These are phyloP conservation scores for Catocala nupta DNA, from an alignment of 2,888 invertebrate species.

Conservation along the genomic window DNA sequence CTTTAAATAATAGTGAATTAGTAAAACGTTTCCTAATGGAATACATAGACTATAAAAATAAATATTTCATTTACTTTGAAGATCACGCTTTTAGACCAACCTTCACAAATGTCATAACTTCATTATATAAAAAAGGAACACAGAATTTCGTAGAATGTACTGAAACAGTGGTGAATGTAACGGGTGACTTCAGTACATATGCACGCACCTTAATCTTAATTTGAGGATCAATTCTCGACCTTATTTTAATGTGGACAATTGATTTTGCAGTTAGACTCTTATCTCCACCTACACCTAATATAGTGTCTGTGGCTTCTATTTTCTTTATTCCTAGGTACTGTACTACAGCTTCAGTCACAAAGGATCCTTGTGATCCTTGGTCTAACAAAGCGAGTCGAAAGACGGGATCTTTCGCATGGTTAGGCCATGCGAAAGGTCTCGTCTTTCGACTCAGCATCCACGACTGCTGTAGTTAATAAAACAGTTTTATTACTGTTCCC, in stretches of 20 bases:
- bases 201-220: constrained; percentile 12
- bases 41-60: too few relatives aligned
- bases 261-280: constrained; percentile 4
- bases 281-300: neutral
- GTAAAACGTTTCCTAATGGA: too few relatives aligned
- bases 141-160: too few relatives aligned
- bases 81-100: too few relatives aligned
- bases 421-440: constrained; percentile 21
- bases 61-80: too few relatives aligned
- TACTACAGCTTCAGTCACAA: constrained; percentile 35
- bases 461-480: constrained; percentile 14
- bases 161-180: too few relatives aligned
- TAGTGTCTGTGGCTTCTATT: constrained; percentile 12
- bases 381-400: constrained; percentile 30
- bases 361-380: constrained; percentile 41
- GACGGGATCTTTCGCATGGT: too few relatives aligned
- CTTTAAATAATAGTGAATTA: too few relatives aligned
- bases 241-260: neutral
- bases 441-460: constrained; percentile 22
- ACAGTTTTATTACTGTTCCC: neutral
- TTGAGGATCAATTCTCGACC: constrained; percentile 7
- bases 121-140: too few relatives aligned
- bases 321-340: constrained; percentile 9
- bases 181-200: constrained; percentile 10
- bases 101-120: too few relatives aligned